A percentile compares a stretch with the other conserved stretches of the same genome.
These are phyloP conservation scores for Drosophila emarginata DNA, from an alignment of 2,888 invertebrate genomes.

Conservation along the genomic window DNA sequence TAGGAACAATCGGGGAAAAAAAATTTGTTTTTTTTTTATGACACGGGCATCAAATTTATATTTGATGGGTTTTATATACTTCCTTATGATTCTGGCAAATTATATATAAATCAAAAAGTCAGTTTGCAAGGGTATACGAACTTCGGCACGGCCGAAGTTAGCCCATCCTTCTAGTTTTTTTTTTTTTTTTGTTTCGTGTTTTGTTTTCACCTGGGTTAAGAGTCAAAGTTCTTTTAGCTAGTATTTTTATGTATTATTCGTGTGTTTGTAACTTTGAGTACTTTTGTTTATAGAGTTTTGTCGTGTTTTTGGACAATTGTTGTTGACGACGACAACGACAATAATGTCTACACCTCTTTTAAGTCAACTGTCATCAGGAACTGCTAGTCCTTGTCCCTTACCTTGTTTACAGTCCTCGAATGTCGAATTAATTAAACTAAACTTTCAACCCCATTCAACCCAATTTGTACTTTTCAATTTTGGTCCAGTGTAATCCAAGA, in stretches of 20 bases:
- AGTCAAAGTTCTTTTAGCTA: conserved; percentile 59
- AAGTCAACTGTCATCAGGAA: conserved; percentile 71
- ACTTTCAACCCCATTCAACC: conserved; percentile 46
- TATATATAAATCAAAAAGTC: too few species aligned
- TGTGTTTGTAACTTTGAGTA: background rate
- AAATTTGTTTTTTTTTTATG: too few species aligned
- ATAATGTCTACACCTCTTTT: conserved; percentile 76
- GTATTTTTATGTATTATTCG: conserved; percentile 30
- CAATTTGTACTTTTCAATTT: conserved; percentile 63
- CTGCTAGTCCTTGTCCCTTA: conserved; percentile 32
- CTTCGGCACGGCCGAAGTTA: too few species aligned
- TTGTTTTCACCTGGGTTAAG: conserved; percentile 37
- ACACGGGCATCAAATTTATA: too few species aligned
- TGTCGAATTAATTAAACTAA: conserved; percentile 78
- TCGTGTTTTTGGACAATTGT: background rate
- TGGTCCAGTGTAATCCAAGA: conserved; percentile 75
- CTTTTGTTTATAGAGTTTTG: conserved; percentile 45
- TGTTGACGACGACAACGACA: conserved; percentile 75
- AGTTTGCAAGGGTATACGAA: too few species aligned
- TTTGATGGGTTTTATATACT: too few species aligned
- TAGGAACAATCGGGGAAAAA: too few species aligned
- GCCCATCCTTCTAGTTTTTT: too few species aligned
- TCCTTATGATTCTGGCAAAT: too few species aligned
- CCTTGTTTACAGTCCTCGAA: conserved; percentile 63
- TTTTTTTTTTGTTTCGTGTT: too few species aligned